phyloP scores from a whole-genome alignment of 1,140 invertebrate species.

The Neocloeon triangulifer region DNA sequence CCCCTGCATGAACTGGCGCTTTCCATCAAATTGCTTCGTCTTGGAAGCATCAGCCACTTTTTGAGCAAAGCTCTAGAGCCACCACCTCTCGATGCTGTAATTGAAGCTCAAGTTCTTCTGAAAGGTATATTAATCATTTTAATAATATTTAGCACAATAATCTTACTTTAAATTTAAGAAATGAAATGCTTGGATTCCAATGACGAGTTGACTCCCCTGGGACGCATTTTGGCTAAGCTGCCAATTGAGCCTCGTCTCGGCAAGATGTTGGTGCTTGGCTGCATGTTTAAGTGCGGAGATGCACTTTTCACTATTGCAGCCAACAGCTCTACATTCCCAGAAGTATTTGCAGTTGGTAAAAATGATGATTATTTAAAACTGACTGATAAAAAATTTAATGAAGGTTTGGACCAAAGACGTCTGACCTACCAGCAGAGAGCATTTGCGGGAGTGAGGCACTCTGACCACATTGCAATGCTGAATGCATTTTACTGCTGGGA shows the following conservation, averaged over 20 bases:
- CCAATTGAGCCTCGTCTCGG: constrained; percentile 82
- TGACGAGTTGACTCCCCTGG: constrained; percentile 73
- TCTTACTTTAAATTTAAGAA: constrained; percentile 25
- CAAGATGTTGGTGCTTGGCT: constrained; percentile 84
- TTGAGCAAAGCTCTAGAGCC: constrained; percentile 83
- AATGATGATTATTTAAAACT: too few relatives aligned
- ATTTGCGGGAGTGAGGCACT: constrained; percentile 64
- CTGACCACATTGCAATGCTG: constrained; percentile 87
- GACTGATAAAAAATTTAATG: too few relatives aligned
- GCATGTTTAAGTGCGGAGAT: constrained; percentile 68
- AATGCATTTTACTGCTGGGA: constrained; percentile 84
- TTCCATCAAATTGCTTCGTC: constrained; percentile 62
- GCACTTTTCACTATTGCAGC: constrained; percentile 82
- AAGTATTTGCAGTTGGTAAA: constrained; percentile 54
- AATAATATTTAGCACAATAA: neutral
- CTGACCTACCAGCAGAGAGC: constrained; percentile 53
- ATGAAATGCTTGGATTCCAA: constrained; percentile 69
- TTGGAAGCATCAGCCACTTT: constrained; percentile 80
- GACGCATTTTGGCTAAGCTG: constrained; percentile 73
- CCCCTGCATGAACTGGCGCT: constrained; percentile 77
- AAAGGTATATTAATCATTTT: constrained; percentile 18
- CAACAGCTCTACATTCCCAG: constrained; percentile 76
- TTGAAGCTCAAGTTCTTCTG: constrained; percentile 58
- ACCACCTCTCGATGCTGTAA: constrained; percentile 81
- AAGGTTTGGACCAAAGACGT: constrained; percentile 22